Conservation (phyloP, 1,140 invertebrate genomes). For the Euwallacea fornicatus region DNA sequence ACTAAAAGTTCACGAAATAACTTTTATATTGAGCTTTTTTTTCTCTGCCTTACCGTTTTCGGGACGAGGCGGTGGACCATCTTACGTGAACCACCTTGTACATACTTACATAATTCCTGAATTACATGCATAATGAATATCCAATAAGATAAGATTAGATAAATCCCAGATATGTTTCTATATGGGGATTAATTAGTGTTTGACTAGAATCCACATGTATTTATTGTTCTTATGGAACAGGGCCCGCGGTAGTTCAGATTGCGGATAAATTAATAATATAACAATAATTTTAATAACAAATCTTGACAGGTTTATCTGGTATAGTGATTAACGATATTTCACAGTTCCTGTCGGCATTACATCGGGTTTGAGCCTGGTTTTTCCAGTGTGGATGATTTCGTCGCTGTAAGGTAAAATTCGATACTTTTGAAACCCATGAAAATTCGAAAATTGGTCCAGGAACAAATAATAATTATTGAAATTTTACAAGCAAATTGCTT, state of each 20-base stretch:
- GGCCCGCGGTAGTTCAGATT: neutral
- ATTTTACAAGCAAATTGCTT: neutral
- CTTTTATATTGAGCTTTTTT: too few relatives aligned
- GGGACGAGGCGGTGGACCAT: too few relatives aligned
- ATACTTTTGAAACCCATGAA: neutral
- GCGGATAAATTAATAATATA: neutral
- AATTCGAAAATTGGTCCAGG: neutral
- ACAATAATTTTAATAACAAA: neutral
- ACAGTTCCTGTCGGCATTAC: neutral
- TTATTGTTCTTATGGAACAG: constrained; percentile 1
- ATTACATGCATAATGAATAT: too few relatives aligned
- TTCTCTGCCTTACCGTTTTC: too few relatives aligned
- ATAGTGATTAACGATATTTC: neutral
- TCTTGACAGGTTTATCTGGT: neutral
- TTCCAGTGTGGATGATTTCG: neutral
- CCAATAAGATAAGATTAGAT: constrained; percentile 1
- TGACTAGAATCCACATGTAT: neutral
- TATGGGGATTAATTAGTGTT: constrained; percentile 7
- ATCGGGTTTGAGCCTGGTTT: neutral
- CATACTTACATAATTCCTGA: too few relatives aligned
- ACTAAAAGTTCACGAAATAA: too few relatives aligned
- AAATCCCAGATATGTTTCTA: neutral
- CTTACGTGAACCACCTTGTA: too few relatives aligned
- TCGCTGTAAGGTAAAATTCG: neutral
- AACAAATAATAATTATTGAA: neutral